Conservation (phyloP, 1,140 invertebrate genomes). For the Belonocnema kinseyi region DNA sequence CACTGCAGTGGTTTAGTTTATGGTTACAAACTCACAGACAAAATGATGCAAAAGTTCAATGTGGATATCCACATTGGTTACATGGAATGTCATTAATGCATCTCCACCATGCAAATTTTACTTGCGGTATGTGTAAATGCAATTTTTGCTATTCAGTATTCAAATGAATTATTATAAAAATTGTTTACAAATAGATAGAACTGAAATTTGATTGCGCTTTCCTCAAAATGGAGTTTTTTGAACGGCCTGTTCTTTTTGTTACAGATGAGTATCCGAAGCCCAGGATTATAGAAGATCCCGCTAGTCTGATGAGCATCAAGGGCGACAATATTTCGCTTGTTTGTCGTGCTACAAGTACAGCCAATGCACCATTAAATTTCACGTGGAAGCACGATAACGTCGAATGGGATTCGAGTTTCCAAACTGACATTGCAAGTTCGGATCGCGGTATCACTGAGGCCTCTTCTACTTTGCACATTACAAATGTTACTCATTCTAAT, state of each 20-base stretch:
- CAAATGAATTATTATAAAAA: conserved; percentile 38
- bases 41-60: conserved; percentile 78
- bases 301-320: conserved; percentile 87
- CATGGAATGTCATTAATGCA: conserved; percentile 81
- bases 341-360: conserved; percentile 85
- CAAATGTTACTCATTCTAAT: conserved; percentile 84
- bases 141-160: conserved; percentile 39
- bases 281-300: conserved; percentile 87
- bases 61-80: conserved; percentile 86
- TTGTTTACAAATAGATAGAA: neutral
- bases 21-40: conserved; percentile 79
- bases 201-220: no score
- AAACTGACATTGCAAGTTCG: conserved; percentile 59
- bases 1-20: conserved; percentile 85
- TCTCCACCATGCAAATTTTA: conserved; percentile 83
- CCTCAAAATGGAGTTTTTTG: no score
- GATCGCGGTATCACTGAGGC: conserved; percentile 77
- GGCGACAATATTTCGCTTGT: conserved; percentile 87
- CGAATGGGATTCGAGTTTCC: conserved; percentile 77
- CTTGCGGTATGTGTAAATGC: conserved; percentile 79
- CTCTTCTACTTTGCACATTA: conserved; percentile 83
- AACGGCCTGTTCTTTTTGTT: conserved; percentile 39
- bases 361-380: conserved; percentile 81
- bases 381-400: conserved; percentile 93
- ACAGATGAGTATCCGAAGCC: conserved; percentile 89